Conservation (phyloP, 2,113 vertebrate species). For the Zosterops lateralis region DNA sequence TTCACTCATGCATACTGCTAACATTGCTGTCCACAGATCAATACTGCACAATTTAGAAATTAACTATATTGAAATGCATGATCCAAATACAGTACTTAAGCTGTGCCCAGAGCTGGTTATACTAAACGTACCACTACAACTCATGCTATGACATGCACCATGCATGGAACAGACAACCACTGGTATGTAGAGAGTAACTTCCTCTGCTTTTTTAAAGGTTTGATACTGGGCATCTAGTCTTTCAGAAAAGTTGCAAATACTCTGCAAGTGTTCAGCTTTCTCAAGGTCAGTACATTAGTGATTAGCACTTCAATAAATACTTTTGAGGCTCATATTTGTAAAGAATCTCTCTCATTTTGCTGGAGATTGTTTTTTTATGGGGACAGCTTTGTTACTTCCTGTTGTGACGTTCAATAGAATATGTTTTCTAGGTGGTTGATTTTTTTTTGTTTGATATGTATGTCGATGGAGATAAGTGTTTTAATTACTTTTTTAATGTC, state of each 20-base stretch:
- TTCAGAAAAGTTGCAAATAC: neutral
- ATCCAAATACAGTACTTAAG: neutral
- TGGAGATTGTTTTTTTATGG: neutral
- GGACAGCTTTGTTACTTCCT: constrained; percentile 58
- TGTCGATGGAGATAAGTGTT: constrained; percentile 82
- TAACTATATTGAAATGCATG: neutral
- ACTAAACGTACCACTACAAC: neutral
- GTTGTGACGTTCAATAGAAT: constrained; percentile 68
- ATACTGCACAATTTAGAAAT: neutral
- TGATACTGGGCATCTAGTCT: neutral
- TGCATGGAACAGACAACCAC: neutral
- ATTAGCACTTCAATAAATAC: constrained; percentile 64
- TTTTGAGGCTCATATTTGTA: constrained; percentile 55
- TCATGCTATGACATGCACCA: neutral
- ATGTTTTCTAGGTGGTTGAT: constrained; percentile 62
- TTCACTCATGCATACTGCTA: neutral
- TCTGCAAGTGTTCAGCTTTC: constrained; percentile 28
- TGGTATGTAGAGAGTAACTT: neutral
- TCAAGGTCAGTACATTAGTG: constrained; percentile 53
- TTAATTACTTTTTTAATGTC: constrained; percentile 85
- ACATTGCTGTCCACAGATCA: neutral
- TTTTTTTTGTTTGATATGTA: constrained; percentile 62
- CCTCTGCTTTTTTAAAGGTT: constrained; percentile 4
- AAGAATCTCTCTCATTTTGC: constrained; percentile 24
- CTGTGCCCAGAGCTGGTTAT: neutral